These are phyloP conservation scores for Phymorhynchus buccinoides DNA, from an alignment of 1,140 invertebrate genomes.

Conservation along the genomic window DNA sequence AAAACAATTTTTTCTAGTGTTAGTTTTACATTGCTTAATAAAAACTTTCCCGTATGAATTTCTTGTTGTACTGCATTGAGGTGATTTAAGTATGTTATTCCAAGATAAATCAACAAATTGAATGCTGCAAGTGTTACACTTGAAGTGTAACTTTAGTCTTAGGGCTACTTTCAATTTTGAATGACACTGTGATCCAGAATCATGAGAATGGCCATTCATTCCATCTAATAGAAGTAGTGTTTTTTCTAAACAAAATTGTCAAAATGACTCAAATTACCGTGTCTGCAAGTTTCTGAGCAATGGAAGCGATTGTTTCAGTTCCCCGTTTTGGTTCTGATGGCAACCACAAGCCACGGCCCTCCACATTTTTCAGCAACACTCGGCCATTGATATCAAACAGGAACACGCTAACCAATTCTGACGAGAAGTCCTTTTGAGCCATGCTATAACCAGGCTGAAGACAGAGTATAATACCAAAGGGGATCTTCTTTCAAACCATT, in stretches of 20 bases:
- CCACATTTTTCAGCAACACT: slow-evolving; percentile 53
- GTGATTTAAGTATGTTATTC: neutral
- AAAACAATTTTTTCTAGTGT: no score
- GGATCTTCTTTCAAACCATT: neutral
- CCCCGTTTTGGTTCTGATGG: slow-evolving; percentile 53
- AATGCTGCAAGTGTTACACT: no score
- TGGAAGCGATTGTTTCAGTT: slow-evolving; percentile 51
- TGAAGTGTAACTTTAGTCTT: neutral
- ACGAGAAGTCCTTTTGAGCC: slow-evolving; percentile 1
- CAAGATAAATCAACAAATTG: neutral
- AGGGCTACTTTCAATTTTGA: neutral
- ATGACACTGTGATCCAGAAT: no score
- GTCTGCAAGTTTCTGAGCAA: slow-evolving; percentile 52
- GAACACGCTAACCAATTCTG: slow-evolving; percentile 62
- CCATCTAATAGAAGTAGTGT: no score
- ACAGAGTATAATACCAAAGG: neutral
- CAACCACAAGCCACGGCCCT: slow-evolving; percentile 62
- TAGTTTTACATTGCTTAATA: no score
- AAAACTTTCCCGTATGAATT: no score
- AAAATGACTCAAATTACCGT: slow-evolving; percentile 48
- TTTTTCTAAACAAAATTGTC: neutral
- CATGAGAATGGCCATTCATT: no score
- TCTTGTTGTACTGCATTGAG: no score
- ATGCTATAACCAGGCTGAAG: slow-evolving; percentile 1
- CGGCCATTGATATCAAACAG: slow-evolving; percentile 54